Conservation (phyloP, 2,113 vertebrate genomes). For the Menidia beryllina region DNA sequence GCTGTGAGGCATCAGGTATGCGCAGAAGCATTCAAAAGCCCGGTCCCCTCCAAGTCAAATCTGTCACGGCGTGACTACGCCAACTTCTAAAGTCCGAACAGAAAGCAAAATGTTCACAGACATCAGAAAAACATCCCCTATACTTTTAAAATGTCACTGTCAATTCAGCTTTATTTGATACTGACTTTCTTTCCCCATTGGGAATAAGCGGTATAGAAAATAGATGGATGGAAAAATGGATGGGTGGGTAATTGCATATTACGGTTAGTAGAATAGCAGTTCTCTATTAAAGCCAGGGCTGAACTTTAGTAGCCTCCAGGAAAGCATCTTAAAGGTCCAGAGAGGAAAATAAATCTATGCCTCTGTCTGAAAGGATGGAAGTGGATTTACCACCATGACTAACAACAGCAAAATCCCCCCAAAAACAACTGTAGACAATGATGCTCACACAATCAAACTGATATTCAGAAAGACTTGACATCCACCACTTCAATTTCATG, state of each 20-base stretch:
- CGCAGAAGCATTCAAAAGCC: slow-evolving; percentile 3
- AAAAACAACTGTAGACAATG: neutral
- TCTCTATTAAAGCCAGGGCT: neutral
- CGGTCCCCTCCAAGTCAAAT: slow-evolving; percentile 1
- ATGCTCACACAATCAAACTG: neutral
- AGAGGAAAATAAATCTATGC: slow-evolving; percentile 11
- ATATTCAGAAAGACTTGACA: neutral
- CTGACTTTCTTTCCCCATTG: too few species aligned
- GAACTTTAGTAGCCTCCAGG: neutral
- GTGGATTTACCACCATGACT: slow-evolving; percentile 13
- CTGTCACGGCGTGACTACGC: slow-evolving; percentile 13
- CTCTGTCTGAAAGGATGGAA: slow-evolving; percentile 17
- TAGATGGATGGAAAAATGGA: too few species aligned
- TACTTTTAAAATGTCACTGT: neutral
- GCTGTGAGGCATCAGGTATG: slow-evolving; percentile 3
- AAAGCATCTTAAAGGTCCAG: slow-evolving; percentile 5
- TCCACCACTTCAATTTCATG: neutral
- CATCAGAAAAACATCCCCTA: neutral
- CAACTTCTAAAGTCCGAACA: neutral
- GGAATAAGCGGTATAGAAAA: too few species aligned
- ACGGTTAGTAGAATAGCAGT: neutral
- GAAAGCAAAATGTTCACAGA: neutral
- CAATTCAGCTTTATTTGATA: neutral
- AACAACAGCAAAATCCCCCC: neutral
- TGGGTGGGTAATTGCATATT: slow-evolving; percentile 1